These are phyloP conservation scores for Mesoclemmys tuberculata DNA, from an alignment of 2,113 vertebrate species.

Conservation along the genomic window DNA sequence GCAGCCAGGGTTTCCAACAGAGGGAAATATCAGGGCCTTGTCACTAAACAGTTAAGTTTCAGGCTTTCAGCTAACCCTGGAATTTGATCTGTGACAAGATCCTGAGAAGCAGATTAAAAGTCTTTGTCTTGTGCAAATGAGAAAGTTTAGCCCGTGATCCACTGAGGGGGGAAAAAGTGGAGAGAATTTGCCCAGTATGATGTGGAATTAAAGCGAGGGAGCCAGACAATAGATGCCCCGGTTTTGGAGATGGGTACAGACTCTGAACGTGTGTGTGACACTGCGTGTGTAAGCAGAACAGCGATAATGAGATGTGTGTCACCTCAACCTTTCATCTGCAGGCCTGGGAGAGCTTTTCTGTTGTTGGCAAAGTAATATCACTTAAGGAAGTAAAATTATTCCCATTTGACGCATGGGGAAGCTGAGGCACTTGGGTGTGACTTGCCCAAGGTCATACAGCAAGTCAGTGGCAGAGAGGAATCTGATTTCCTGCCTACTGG, in stretches of 20 bases:
- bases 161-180: accelerated
- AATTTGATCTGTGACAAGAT: not conserved
- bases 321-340: too few relatives aligned
- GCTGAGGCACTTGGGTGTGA: not conserved
- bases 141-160: not conserved
- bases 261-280: not conserved
- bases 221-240: not conserved
- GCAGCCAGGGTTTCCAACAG: too few relatives aligned
- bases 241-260: not conserved
- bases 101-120: not conserved
- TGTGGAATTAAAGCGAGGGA: not conserved
- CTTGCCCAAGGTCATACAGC: not conserved
- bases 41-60: not conserved
- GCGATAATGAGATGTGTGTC: not conserved
- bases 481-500: not conserved
- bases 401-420: not conserved
- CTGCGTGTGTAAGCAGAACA: not conserved
- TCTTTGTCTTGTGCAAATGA: not conserved
- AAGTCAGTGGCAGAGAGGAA: not conserved
- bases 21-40: too few relatives aligned
- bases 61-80: not conserved
- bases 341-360: too few relatives aligned
- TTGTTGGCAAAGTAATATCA: not conserved
- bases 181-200: not conserved
- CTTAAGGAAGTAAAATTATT: too few relatives aligned